These are phyloP conservation scores for Magallana gigas DNA, from an alignment of 1,140 invertebrate species.

Conservation along the genomic window DNA sequence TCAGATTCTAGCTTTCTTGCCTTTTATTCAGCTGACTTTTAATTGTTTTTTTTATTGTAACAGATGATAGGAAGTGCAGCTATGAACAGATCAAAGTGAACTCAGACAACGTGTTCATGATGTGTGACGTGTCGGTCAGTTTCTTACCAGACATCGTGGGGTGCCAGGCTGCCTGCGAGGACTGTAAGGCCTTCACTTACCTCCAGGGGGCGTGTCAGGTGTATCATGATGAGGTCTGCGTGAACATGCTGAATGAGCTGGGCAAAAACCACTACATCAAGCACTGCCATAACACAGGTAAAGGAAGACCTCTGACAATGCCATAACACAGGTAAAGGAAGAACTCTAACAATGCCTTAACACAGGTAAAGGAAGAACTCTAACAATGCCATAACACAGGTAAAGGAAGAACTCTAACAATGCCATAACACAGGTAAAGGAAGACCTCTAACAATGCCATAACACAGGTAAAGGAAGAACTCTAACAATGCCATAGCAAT, in stretches of 20 bases:
- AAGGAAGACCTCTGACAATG: too few species aligned
- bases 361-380: too few species aligned
- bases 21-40: neutral
- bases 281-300: constrained; percentile 38
- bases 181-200: constrained; percentile 55
- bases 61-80: constrained; percentile 37
- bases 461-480: too few species aligned
- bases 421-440: too few species aligned
- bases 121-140: constrained; percentile 44
- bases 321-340: too few species aligned
- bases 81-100: constrained; percentile 48
- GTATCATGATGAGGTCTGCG: constrained; percentile 42
- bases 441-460: too few species aligned
- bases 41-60: neutral
- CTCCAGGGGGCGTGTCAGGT: constrained; percentile 46
- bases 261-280: constrained; percentile 50
- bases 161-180: constrained; percentile 44
- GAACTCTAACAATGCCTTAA: too few species aligned
- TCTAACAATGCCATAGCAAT: too few species aligned
- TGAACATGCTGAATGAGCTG: constrained; percentile 47
- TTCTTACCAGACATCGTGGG: neutral
- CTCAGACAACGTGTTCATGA: constrained; percentile 47
- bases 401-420: too few species aligned
- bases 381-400: too few species aligned
- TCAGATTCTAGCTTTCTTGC: too few species aligned